Conservation (phyloP, 2,888 invertebrate genomes). For the Salticus scenicus region DNA sequence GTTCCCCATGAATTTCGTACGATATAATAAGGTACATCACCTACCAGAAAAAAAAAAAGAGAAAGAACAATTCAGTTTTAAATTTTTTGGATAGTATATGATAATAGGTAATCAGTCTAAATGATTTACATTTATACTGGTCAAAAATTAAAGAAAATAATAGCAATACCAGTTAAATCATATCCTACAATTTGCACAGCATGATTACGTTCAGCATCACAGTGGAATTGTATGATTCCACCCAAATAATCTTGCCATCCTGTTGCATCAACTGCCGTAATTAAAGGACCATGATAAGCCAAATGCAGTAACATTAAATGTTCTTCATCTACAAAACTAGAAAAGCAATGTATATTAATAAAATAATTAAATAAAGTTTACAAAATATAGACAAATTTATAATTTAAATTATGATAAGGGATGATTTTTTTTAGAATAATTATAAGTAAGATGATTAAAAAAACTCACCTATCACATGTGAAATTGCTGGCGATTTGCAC, state of each 20-base stretch:
- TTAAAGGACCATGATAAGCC: conserved; percentile 85
- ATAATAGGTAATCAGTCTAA: too few species aligned
- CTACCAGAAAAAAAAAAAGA: conserved; percentile 70
- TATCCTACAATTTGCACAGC: conserved; percentile 85
- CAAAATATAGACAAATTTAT: too few species aligned
- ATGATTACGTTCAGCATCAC: conserved; percentile 78
- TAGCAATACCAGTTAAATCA: conserved; percentile 81
- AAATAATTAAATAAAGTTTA: not conserved
- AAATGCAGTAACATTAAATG: conserved; percentile 80
- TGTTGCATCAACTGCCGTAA: conserved; percentile 87
- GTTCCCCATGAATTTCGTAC: conserved; percentile 90
- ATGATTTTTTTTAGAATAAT: too few species aligned
- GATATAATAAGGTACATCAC: conserved; percentile 85
- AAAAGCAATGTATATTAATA: not conserved
- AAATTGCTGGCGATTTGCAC: conserved; percentile 79
- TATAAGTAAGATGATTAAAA: too few species aligned
- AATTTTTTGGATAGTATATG: too few species aligned
- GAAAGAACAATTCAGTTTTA: too few species aligned
- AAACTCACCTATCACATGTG: conserved; percentile 82
- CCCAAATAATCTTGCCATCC: conserved; percentile 91
- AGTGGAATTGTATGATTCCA: conserved; percentile 88
- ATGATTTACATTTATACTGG: too few species aligned
- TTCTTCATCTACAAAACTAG: conserved; percentile 82
- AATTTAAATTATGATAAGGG: too few species aligned
- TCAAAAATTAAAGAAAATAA: too few species aligned